These are phyloP conservation scores for Azemiops feae DNA, from an alignment of 2,113 vertebrate genomes.

Conservation along the genomic window DNA sequence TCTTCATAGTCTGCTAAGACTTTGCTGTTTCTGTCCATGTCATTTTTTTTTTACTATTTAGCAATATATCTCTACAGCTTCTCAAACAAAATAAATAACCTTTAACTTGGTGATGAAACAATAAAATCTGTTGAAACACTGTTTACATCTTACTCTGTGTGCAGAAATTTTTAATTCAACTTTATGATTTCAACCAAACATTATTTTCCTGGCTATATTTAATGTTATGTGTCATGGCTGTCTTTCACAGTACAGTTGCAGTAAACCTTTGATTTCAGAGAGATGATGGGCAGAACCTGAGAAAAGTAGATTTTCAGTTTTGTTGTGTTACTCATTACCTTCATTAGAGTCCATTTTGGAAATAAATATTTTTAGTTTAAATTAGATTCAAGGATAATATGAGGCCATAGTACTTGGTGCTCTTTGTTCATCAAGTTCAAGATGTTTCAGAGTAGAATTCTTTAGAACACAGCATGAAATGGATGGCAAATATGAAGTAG, in stretches of 20 bases:
- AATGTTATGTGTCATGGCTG: neutral
- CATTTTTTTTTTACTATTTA: neutral
- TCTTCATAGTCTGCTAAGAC: neutral
- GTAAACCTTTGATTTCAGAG: neutral
- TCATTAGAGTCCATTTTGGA: neutral
- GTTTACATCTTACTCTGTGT: constrained; percentile 14
- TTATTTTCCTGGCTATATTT: constrained; percentile 12
- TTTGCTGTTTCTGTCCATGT: neutral
- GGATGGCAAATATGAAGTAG: neutral
- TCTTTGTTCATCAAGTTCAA: neutral
- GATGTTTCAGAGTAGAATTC: neutral
- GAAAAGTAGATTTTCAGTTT: neutral
- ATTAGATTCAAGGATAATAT: neutral
- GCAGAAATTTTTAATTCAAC: constrained; percentile 18
- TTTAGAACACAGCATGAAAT: neutral
- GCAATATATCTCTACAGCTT: neutral
- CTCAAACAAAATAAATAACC: neutral
- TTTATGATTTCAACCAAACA: neutral
- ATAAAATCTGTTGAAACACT: constrained; percentile 8
- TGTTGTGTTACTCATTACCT: neutral
- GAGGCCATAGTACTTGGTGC: neutral
- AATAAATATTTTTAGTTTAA: neutral
- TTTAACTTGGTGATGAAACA: neutral
- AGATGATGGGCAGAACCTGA: neutral
- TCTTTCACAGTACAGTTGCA: neutral